Percentiles rank a stretch among this genome's conserved stretches.
Evolutionary conservation across 2,797 vertebrate species (phyloP).

Genomic region (Phalanger gymnotis): DNA sequence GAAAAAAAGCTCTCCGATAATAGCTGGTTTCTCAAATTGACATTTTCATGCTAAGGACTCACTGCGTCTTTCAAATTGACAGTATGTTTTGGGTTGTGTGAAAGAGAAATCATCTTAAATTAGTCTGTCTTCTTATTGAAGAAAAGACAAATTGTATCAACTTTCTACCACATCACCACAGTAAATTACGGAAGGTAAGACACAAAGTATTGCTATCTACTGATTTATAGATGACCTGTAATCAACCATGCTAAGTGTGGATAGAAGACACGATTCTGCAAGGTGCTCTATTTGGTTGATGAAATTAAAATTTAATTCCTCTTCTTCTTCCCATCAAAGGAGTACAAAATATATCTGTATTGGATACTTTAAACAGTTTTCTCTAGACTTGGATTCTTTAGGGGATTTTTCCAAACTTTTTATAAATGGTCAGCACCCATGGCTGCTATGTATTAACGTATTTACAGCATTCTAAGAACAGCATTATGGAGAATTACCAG

Average conservation of each 20-base stretch:
- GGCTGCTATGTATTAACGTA: not conserved
- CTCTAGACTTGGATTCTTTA: slow-evolving; percentile 34
- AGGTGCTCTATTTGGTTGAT: not conserved
- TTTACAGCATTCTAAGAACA: slow-evolving; percentile 14
- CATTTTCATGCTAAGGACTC: slow-evolving; percentile 65
- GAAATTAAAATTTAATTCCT: slow-evolving; percentile 37
- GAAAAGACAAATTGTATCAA: slow-evolving; percentile 63
- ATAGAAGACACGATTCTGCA: slow-evolving; percentile 18
- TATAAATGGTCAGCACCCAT: not conserved
- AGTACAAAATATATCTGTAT: slow-evolving; percentile 3
- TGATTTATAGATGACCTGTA: slow-evolving; percentile 31
- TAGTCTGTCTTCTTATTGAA: slow-evolving; percentile 61
- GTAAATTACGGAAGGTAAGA: slow-evolving; percentile 51
- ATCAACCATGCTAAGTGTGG: not conserved
- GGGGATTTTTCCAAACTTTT: slow-evolving; percentile 35
- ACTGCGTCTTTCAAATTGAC: slow-evolving; percentile 54
- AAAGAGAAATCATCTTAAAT: slow-evolving; percentile 72
- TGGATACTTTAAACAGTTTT: not conserved
- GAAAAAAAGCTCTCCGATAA: slow-evolving; percentile 29
- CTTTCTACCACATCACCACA: slow-evolving; percentile 10
- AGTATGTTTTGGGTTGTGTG: slow-evolving; percentile 70
- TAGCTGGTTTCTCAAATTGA: slow-evolving; percentile 58
- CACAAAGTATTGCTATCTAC: slow-evolving; percentile 21
- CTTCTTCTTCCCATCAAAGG: not conserved
- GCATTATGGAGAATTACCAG: not conserved